These are phyloP conservation scores for Drosophila ironensis DNA, from an alignment of 1,140 invertebrate genomes.

Conservation along the genomic window DNA sequence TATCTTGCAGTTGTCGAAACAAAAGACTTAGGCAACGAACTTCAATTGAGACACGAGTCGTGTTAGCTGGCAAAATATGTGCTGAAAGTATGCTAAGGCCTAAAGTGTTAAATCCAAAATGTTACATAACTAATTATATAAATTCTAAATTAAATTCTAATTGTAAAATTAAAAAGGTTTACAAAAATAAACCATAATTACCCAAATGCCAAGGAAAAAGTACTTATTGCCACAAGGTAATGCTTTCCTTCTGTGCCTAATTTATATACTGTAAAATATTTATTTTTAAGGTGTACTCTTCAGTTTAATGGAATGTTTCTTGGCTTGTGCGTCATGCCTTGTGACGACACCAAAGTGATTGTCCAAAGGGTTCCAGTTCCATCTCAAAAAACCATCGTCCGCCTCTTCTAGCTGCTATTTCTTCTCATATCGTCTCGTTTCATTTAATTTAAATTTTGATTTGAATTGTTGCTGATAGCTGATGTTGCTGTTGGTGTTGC, in stretches of 20 bases:
- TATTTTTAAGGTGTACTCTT: constrained; percentile 19
- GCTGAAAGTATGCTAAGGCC: too few relatives aligned
- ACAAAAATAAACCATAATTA: too few relatives aligned
- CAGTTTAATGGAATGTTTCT: constrained; percentile 6
- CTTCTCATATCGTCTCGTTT: constrained; percentile 50
- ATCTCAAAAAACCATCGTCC: constrained; percentile 3
- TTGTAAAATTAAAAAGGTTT: too few relatives aligned
- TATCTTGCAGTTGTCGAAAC: constrained; percentile 25
- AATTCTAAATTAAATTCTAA: too few relatives aligned
- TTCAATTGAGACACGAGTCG: constrained; percentile 47
- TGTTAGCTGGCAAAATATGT: too few relatives aligned
- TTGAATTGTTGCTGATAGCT: constrained; percentile 58
- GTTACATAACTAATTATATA: too few relatives aligned
- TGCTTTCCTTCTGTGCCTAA: too few relatives aligned
- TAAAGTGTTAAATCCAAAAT: too few relatives aligned
- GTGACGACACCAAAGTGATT: constrained; percentile 59
- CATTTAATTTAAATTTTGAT: constrained; percentile 79
- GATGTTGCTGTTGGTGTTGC: constrained; percentile 47
- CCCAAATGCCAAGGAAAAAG: too few relatives aligned
- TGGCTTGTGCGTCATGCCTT: constrained; percentile 47
- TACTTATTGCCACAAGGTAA: too few relatives aligned
- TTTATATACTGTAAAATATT: too few relatives aligned
- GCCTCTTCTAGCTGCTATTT: constrained; percentile 54
- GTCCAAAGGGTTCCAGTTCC: constrained; percentile 29
- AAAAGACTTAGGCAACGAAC: constrained; percentile 60